Base-by-base conservation (phyloP, 2,797 vertebrate species). In the Lophotriccus pileatus region DNA sequence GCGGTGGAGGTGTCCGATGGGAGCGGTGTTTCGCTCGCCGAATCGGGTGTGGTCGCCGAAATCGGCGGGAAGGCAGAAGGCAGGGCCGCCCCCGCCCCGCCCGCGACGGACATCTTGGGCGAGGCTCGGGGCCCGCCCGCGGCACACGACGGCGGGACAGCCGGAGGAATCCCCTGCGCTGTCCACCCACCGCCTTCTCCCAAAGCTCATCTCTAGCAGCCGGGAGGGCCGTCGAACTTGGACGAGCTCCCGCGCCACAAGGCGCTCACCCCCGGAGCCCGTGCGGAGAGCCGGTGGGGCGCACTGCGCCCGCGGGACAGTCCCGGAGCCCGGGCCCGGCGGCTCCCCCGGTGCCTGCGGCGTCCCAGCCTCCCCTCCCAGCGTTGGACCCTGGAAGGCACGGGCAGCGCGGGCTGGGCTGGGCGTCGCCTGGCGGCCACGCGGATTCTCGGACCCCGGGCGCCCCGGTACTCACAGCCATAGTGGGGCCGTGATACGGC, bases 21-120 rank as follows among this genome's bases (percentile, higher is more conserved):
- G 15, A 43, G 22, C 12, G 53, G 20, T 0, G 21, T 7, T 23
- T 1, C 39, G 14, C 52, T 30, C 14, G 4, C 23, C 20, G 12
- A 6, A 2, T 0, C 21, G 10, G 66, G 56, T 11, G 70, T 11
- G 43, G 47, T 0, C 2, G n/a, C 76, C 56, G 10, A 18, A 46
- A 39, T 0, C 21, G 12, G 67, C n/a, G 46, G 52, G 11, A 32
- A 24, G 37, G 41, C 7, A 12, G 41, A 17, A 8, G 37, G 62
- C 56, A 58, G 50, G n/a, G 56, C 63, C 32, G 30, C 55, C 56
- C 67, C 50, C 53, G 53, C 77, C 73, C 41, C 44, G 28, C 84
- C 87, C 58, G 52, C 39, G 69, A 87, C 95, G 13, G 95, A 92
- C 95, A 92, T 96, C 27, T 96, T 95, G 93, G 92, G 93, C 84